phyloP scores from a whole-genome alignment of 2,797 vertebrate genomes.

The Loris lydekkerianus region DNA sequence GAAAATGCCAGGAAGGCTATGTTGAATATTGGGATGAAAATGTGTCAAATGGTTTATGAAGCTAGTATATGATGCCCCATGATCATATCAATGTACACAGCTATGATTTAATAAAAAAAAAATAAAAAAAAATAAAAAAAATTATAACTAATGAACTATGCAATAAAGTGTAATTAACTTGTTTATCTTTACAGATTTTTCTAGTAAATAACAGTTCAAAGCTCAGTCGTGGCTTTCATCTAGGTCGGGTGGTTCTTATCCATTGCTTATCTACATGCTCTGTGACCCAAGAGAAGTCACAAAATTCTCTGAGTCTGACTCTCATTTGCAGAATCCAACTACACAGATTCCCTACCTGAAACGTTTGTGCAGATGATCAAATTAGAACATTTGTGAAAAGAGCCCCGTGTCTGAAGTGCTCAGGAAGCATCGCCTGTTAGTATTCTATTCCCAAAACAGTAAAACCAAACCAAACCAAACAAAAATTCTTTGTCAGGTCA shows the following conservation, averaged over 20 bases:
- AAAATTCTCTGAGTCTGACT: not conserved
- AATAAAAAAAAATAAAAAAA: not conserved
- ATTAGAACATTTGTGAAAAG: not conserved
- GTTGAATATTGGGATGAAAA: no score
- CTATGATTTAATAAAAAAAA: no score
- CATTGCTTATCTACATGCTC: not conserved
- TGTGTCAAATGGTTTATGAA: no score
- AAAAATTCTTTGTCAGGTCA: not conserved
- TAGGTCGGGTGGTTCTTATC: not conserved
- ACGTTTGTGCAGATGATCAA: not conserved
- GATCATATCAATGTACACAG: no score
- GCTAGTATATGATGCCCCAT: no score
- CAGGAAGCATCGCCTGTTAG: not conserved
- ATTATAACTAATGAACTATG: conserved; percentile 29
- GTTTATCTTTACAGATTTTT: conserved; percentile 11
- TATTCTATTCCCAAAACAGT: not conserved
- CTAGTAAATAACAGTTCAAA: not conserved
- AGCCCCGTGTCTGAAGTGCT: not conserved
- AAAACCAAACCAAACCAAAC: not conserved
- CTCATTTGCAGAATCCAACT: not conserved
- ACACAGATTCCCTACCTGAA: not conserved
- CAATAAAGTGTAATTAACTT: not conserved
- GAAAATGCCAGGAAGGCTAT: no score
- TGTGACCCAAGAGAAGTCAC: not conserved
- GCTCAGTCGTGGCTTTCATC: not conserved